Conservation (phyloP, 2,888 invertebrate genomes). For the Nomada flava region DNA sequence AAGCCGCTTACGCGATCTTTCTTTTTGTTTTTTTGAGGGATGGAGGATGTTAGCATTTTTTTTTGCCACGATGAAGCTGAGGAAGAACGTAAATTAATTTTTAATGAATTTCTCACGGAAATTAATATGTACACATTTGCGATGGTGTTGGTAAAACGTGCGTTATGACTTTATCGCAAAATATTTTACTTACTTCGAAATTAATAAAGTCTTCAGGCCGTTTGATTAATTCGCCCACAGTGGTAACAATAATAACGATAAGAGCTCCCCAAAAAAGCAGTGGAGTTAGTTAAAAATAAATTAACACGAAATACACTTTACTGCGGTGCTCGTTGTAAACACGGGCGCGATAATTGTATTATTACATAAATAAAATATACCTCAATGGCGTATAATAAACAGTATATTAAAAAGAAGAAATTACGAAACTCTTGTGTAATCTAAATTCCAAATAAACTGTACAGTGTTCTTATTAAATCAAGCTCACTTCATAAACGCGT, state of each 20-base stretch:
- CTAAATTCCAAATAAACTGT: background rate
- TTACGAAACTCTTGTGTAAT: background rate
- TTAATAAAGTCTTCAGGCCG: conserved; percentile 5
- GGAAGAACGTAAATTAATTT: background rate
- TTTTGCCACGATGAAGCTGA: background rate
- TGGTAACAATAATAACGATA: conserved; percentile 20
- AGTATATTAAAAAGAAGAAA: background rate
- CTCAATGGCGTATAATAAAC: background rate
- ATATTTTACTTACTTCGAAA: conserved; percentile 6
- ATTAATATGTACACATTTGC: conserved; percentile 7
- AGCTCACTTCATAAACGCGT: background rate
- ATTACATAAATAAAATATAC: background rate
- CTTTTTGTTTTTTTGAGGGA: too few species aligned
- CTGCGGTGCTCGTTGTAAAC: background rate
- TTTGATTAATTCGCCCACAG: conserved; percentile 18
- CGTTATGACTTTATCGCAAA: background rate
- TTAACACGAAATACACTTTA: background rate
- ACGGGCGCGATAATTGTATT: background rate
- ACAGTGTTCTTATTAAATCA: background rate
- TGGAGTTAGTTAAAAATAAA: background rate
- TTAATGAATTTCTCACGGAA: background rate
- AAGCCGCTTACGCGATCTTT: too few species aligned
- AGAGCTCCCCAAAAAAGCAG: background rate
- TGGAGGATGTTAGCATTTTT: too few species aligned
- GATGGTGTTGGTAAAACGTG: background rate